Base-by-base conservation (phyloP, 2,113 vertebrate species). In the Collichthys lucidus region DNA sequence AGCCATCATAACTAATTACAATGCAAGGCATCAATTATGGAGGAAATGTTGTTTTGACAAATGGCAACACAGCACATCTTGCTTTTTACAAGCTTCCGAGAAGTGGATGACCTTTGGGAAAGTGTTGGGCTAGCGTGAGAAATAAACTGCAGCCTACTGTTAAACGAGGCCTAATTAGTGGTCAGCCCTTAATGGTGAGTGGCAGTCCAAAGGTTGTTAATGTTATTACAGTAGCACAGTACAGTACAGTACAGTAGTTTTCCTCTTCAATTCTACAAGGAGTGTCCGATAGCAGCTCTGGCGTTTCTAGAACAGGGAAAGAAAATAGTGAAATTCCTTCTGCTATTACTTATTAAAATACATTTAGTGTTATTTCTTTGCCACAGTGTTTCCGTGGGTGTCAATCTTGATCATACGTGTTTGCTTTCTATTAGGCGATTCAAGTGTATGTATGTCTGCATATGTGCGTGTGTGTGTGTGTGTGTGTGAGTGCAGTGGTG, bases 381-480 rank as follows among this genome's bases (percentile, higher is more conserved):
- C 83, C 83, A 59, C 83, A 77, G 60, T 65, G 62, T 90, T 93
- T 87, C 85, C 69, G 20, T 31, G 57, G 56, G 29, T 92, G 91
- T 91, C 91, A 91, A 88, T 90, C 89, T 92, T 89, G 80, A 91
- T 88, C 86, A 89, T 69, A 89, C 67, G 89, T 90, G 81, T 91
- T 93, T 86, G 80, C 86, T 89, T 91, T 90, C 53, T 80, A 82
- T 90, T 91, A 88, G 68, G 52, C 4, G n/a, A 71, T 84, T 89
- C 85, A 85, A 84, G 75, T 68, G 63, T 75, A 24, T 78, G 49
- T 44, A 16, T 49, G 60, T 55, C 14, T 64, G 73, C 47, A 15
- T 60, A 22, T 31, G 46, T 63, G 75, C 35, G 31, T 60, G 35
- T 35, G 35, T 31, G 64, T 64, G 73, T 29, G 29, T 29, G 29